Conservation (phyloP, 2,113 vertebrate species). For the Lonchura striata region DNA sequence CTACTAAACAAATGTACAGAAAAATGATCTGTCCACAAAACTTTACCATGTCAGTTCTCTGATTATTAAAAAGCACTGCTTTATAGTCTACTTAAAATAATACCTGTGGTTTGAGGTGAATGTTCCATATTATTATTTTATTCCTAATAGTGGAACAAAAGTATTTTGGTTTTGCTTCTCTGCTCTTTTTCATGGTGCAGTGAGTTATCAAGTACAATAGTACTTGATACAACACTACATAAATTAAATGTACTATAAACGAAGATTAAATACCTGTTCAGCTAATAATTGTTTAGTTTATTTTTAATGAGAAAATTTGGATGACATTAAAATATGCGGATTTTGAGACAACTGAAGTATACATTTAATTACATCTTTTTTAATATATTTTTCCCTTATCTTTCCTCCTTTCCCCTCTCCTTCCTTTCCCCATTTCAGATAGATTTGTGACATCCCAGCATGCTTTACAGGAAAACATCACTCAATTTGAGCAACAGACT, state of each 20-base stretch:
- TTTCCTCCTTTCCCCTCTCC: not conserved
- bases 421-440: constrained; percentile 69
- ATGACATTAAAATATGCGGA: not conserved
- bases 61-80: not conserved
- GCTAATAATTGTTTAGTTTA: not conserved
- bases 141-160: not conserved
- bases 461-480: constrained; percentile 84
- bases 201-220: not conserved
- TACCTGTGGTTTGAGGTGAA: not conserved
- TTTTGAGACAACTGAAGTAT: not conserved
- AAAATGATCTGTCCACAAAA: not conserved
- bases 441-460: constrained; percentile 86
- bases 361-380: not conserved
- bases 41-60: not conserved
- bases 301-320: not conserved
- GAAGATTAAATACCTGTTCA: not conserved
- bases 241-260: not conserved
- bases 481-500: constrained; percentile 82
- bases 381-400: not conserved
- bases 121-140: not conserved
- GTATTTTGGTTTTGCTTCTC: not conserved
- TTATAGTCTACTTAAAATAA: not conserved
- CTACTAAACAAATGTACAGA: not conserved
- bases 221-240: no score
- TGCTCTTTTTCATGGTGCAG: not conserved